A percentile compares a stretch with the other conserved stretches of the same genome.
phyloP scores from a whole-genome alignment of 2,113 vertebrate genomes.

The Martes martes region DNA sequence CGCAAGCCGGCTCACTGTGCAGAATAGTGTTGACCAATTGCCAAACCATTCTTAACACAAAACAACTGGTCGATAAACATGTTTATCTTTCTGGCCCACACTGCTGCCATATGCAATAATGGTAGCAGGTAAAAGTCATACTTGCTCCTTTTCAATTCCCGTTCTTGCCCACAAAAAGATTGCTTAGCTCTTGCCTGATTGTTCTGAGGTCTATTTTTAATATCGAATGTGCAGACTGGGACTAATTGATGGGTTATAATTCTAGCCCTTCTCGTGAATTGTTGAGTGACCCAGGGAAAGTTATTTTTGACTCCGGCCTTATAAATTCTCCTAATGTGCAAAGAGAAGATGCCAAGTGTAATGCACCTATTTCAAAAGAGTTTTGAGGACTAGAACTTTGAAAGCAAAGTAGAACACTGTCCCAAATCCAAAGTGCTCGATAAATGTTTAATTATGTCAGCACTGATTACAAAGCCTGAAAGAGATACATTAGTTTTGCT shows the following conservation, averaged over 20 bases:
- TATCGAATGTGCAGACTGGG: background rate
- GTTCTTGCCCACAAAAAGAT: background rate
- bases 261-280: background rate
- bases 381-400: constrained; percentile 23
- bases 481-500: constrained; percentile 33
- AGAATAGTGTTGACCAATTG: background rate
- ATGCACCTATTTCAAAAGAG: background rate
- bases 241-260: background rate
- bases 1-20: background rate
- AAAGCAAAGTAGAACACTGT: constrained; percentile 43
- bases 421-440: background rate
- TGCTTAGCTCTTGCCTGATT: background rate
- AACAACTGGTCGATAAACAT: background rate
- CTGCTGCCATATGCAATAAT: background rate
- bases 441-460: constrained; percentile 59
- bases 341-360: background rate
- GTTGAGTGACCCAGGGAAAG: background rate
- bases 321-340: background rate
- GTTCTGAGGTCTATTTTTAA: background rate
- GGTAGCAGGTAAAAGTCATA: background rate
- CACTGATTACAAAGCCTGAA: constrained; percentile 20
- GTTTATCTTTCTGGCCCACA: background rate
- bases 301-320: background rate
- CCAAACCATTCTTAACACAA: background rate
- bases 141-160: background rate